phyloP scores from a whole-genome alignment of 2,888 invertebrate genomes.

The Drosophila percnosoma region DNA sequence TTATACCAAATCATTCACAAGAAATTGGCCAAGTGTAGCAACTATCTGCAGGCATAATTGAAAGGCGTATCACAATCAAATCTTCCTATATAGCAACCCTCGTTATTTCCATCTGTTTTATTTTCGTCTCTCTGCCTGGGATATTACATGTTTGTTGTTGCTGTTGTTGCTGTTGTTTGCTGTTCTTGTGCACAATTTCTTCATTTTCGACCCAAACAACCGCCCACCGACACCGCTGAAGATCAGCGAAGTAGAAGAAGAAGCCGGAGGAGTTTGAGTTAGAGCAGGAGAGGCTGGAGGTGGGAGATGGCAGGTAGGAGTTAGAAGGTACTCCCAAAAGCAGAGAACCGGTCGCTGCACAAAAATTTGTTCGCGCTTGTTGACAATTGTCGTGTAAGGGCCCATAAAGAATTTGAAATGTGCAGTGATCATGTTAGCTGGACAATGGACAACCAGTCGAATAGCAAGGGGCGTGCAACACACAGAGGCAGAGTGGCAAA shows the following conservation, averaged over 20 bases:
- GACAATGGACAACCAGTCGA: slow-evolving; percentile 36
- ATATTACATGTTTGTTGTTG: slow-evolving; percentile 57
- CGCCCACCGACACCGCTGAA: slow-evolving; percentile 65
- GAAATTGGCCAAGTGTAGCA: not conserved
- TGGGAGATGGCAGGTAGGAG: not conserved
- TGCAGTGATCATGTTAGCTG: slow-evolving; percentile 63
- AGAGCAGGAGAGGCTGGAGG: not conserved
- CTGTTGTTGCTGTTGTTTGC: slow-evolving; percentile 25
- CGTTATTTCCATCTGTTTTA: slow-evolving; percentile 8
- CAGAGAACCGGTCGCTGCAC: slow-evolving; percentile 63
- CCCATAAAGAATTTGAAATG: slow-evolving; percentile 72
- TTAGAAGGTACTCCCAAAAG: slow-evolving; percentile 4
- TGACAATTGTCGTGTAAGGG: slow-evolving; percentile 78
- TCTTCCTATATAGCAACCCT: slow-evolving; percentile 29
- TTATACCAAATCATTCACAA: not conserved
- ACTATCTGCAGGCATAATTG: not conserved
- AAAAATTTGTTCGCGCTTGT: slow-evolving; percentile 77
- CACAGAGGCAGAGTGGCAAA: not conserved
- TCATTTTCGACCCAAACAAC: slow-evolving; percentile 59
- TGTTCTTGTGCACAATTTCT: slow-evolving; percentile 70
- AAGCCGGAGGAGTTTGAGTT: not conserved
- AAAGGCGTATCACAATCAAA: not conserved
- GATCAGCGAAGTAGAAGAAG: slow-evolving; percentile 19
- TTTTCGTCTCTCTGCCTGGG: slow-evolving; percentile 5
- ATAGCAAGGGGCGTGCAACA: not conserved